Evolutionary conservation across 2,797 vertebrate species (phyloP).

Genomic region (Netta rufina): DNA sequence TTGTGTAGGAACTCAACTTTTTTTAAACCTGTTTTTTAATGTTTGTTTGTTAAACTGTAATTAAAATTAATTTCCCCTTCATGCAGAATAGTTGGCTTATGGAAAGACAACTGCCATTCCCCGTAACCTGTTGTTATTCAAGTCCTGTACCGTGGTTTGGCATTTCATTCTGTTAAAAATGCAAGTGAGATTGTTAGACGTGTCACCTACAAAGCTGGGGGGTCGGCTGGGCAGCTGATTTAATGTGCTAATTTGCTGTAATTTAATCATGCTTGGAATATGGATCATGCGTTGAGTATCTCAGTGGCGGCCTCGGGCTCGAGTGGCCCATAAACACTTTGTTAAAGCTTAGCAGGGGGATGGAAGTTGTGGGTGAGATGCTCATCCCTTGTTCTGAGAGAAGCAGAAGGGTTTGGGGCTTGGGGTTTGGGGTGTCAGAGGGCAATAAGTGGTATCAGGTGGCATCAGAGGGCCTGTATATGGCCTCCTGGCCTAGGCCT

Average conservation of each 20-base stretch:
- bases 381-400: not conserved
- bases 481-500: too few species aligned
- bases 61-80: not conserved
- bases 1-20: not conserved
- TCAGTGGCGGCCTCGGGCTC: not conserved
- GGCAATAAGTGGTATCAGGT: not conserved
- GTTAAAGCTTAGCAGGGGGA: fast-evolving
- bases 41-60: not conserved
- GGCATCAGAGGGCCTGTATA: not conserved
- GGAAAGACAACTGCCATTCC: not conserved
- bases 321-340: not conserved
- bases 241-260: constrained; percentile 69
- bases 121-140: constrained; percentile 25
- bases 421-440: not conserved
- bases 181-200: constrained; percentile 56
- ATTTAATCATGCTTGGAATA: constrained; percentile 58
- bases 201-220: constrained; percentile 47
- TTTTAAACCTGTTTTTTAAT: not conserved
- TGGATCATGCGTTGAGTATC: not conserved
- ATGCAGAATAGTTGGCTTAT: not conserved
- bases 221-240: constrained; percentile 23
- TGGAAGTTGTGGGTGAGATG: not conserved
- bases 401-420: fast-evolving
- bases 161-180: constrained; percentile 59
- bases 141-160: not conserved